These are phyloP conservation scores for Eilema griseolum DNA, from an alignment of 2,888 invertebrate species.

Conservation along the genomic window DNA sequence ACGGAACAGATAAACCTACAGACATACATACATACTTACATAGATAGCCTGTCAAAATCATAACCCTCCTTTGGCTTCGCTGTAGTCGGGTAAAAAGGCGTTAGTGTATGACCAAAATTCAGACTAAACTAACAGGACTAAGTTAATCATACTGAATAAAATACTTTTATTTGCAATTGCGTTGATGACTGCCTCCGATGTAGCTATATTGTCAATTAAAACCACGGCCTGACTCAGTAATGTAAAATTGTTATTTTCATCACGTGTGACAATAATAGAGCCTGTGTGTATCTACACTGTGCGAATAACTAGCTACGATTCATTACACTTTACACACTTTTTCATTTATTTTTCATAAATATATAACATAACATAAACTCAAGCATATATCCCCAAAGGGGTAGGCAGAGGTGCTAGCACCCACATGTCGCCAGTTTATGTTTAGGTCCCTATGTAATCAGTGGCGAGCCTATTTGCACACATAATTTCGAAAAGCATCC, in stretches of 20 bases:
- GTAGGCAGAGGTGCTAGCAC: no score
- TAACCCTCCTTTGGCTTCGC: no score
- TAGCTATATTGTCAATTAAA: slow-evolving; percentile 72
- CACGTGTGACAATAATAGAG: slow-evolving; percentile 62
- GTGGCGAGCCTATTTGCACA: no score
- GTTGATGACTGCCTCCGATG: slow-evolving; percentile 60
- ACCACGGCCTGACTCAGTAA: slow-evolving; percentile 60
- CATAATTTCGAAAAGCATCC: no score
- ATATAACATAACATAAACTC: no score
- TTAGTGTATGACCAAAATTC: neutral
- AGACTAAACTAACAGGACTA: slow-evolving; percentile 5
- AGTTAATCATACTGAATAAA: slow-evolving; percentile 61
- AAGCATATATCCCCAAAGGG: no score
- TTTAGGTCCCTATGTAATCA: no score
- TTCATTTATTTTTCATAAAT: neutral
- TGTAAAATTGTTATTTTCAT: slow-evolving; percentile 73
- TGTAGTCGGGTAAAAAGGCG: no score
- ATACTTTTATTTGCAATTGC: slow-evolving; percentile 64
- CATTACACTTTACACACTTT: slow-evolving; percentile 53
- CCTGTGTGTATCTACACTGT: slow-evolving; percentile 42
- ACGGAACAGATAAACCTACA: no score
- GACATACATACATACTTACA: no score
- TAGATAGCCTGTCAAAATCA: no score
- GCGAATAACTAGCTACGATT: slow-evolving; percentile 49
- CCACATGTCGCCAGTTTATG: no score